Percentiles rank a stretch among this genome's conserved stretches.
Conservation (phyloP, 2,797 vertebrate genomes). For the Hemitrygon akajei region DNA sequence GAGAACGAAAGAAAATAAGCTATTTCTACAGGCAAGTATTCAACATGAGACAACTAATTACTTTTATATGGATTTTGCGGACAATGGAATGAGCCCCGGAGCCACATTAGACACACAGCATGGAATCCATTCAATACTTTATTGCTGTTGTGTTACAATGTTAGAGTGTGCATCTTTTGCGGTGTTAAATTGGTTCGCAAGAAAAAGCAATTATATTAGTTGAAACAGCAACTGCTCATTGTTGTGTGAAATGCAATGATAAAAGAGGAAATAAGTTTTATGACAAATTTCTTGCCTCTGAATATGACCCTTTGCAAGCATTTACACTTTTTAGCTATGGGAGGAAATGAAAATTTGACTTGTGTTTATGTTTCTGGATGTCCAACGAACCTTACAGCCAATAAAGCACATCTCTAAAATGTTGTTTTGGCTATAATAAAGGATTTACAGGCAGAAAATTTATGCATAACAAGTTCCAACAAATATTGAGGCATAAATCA, state of each 20-base stretch:
- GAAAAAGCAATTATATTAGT: background rate
- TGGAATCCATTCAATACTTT: background rate
- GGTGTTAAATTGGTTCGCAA: background rate
- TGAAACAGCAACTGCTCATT: background rate
- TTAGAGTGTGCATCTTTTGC: background rate
- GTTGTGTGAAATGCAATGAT: no score
- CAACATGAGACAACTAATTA: background rate
- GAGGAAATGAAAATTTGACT: background rate
- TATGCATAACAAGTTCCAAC: no score
- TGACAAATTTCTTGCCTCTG: no score
- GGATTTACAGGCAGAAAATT: no score
- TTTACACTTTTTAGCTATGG: background rate
- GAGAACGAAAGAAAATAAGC: background rate
- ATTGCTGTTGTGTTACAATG: background rate
- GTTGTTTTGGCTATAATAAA: no score
- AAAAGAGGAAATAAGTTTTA: no score
- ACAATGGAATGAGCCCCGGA: background rate
- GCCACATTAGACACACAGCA: background rate
- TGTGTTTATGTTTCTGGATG: no score
- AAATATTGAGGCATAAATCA: no score
- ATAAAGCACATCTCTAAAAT: no score
- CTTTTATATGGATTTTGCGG: background rate
- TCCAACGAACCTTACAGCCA: no score
- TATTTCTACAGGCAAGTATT: background rate
- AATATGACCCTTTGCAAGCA: background rate